Conservation (phyloP, 2,888 invertebrate genomes). For the Sialis fuliginosa region DNA sequence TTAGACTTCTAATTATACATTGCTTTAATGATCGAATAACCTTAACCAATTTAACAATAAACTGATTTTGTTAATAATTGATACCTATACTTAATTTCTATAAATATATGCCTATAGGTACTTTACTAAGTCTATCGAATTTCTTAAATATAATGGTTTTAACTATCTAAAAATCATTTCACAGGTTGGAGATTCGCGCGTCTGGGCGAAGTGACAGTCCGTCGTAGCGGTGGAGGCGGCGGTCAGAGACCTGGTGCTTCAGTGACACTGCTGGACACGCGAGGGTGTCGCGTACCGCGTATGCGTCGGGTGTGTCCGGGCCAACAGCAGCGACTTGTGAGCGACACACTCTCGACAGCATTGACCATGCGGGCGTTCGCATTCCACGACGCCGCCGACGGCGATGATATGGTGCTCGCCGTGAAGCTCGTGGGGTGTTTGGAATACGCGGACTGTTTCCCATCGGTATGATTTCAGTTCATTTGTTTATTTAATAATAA, state of each 20-base stretch:
- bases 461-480: constrained; percentile 10
- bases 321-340: constrained; percentile 23
- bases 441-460: constrained; percentile 30
- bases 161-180: constrained; percentile 3
- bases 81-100: no score
- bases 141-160: no score
- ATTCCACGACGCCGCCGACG: constrained; percentile 38
- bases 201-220: constrained; percentile 31
- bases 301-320: constrained; percentile 28
- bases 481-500: no score
- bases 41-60: no score
- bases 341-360: constrained; percentile 24
- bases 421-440: constrained; percentile 36
- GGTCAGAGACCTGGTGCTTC: constrained; percentile 20
- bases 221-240: constrained; percentile 17
- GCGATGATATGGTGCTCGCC: constrained; percentile 35
- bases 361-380: constrained; percentile 33
- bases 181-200: constrained; percentile 34
- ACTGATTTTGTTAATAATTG: no score
- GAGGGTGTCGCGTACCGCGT: constrained; percentile 28
- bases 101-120: no score
- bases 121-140: no score
- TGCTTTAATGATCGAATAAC: no score
- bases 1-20: no score
- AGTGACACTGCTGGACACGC: constrained; percentile 24